Percentiles rank a stretch among this genome's conserved stretches.
phyloP scores from a whole-genome alignment of 2,797 vertebrate species.

The Phoxinus dragarum region DNA sequence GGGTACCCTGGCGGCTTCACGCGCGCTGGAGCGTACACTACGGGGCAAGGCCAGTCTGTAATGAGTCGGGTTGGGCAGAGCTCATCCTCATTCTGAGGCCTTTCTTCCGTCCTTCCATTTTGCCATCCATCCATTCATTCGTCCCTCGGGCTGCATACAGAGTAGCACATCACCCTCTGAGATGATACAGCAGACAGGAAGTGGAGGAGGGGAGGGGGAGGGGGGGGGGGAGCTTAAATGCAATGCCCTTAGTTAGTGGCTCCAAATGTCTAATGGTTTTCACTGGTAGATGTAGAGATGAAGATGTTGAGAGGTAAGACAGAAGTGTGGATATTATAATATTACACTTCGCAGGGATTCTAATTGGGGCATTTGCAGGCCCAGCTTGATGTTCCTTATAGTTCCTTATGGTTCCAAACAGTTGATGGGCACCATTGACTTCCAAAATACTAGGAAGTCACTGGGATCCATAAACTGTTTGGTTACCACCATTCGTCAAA shows the following conservation, averaged over 20 bases:
- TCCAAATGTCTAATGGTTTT: slow-evolving; percentile 14
- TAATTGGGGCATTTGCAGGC: not conserved
- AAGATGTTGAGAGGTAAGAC: not conserved
- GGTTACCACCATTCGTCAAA: too few relatives aligned
- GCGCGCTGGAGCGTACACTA: slow-evolving; percentile 32
- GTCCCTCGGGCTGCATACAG: slow-evolving; percentile 35
- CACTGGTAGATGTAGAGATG: slow-evolving; percentile 8
- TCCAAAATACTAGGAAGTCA: too few relatives aligned
- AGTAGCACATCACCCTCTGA: slow-evolving; percentile 21
- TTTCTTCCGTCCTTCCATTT: slow-evolving; percentile 29
- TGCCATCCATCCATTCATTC: slow-evolving; percentile 38
- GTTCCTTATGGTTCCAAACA: not conserved
- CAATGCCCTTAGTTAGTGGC: slow-evolving; percentile 20
- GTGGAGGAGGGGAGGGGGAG: not conserved
- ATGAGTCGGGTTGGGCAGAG: slow-evolving; percentile 50
- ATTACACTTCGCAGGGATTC: slow-evolving; percentile 1
- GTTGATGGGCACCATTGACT: too few relatives aligned
- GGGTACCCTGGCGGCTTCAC: slow-evolving; percentile 42
- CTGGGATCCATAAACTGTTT: too few relatives aligned
- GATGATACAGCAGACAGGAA: slow-evolving; percentile 30
- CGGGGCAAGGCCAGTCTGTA: slow-evolving; percentile 34
- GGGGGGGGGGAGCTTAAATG: not conserved
- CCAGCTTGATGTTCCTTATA: not conserved
- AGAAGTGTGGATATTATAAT: not conserved
- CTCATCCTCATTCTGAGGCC: slow-evolving; percentile 26